These are phyloP conservation scores for Chloroceryle amazona DNA, from an alignment of 2,797 vertebrate genomes.

Conservation along the genomic window DNA sequence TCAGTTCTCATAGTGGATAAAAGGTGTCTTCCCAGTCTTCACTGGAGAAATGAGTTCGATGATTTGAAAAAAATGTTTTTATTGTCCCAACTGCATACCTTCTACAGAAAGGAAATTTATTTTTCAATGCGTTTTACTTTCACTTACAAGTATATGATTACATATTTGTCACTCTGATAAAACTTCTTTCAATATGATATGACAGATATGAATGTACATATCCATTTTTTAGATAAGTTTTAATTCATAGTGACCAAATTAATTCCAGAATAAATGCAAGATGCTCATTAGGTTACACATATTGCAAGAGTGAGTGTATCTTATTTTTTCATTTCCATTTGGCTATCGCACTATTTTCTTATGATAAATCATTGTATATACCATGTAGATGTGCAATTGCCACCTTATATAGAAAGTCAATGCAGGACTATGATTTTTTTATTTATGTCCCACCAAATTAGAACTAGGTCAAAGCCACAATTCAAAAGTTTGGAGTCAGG, in stretches of 20 bases:
- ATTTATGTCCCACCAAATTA: background rate
- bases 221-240: background rate
- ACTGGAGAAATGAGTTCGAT: background rate
- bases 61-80: background rate
- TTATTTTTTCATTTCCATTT: background rate
- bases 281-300: background rate
- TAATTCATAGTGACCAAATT: background rate
- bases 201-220: background rate
- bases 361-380: background rate
- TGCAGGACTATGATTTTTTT: background rate
- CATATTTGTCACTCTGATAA: background rate
- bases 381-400: background rate
- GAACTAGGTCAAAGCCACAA: background rate
- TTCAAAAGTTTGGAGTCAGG: background rate
- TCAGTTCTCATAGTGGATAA: slow-evolving; percentile 18
- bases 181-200: background rate
- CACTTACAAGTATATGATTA: background rate
- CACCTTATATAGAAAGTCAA: background rate
- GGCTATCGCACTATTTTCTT: background rate
- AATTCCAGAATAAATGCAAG: background rate
- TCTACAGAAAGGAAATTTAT: background rate
- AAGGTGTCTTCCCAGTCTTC: background rate
- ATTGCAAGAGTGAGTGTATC: background rate
- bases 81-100: background rate
- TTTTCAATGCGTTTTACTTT: background rate